A percentile compares a stretch with the other conserved stretches of the same genome.
Evolutionary conservation across 2,888 invertebrate species (phyloP).

Genomic region (Hypercompe scribonia): DNA sequence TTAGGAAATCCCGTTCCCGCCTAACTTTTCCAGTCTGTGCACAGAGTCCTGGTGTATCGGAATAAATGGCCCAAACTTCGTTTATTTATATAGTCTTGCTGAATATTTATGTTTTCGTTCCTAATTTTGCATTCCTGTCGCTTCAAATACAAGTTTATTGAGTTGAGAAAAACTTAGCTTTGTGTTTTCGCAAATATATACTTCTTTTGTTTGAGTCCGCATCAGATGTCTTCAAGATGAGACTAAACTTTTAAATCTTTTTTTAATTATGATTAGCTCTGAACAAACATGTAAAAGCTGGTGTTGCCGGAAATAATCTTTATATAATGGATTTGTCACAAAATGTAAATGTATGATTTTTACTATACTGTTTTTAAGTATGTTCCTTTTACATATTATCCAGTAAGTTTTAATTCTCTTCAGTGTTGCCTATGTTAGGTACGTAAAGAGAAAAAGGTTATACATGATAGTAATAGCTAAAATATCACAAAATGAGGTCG

Average conservation of each 20-base stretch:
- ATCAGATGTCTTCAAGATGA: slow-evolving; percentile 32
- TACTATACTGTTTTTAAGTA: not conserved
- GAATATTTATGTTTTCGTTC: slow-evolving; percentile 83
- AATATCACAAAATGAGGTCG: not conserved
- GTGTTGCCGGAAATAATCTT: not conserved
- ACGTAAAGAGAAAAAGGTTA: too few species aligned
- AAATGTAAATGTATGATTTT: not conserved
- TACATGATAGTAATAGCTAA: not conserved
- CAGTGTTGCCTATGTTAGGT: too few species aligned
- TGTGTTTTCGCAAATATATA: slow-evolving; percentile 54
- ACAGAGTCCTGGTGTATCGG: slow-evolving; percentile 83
- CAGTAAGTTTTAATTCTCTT: not conserved
- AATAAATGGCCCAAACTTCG: slow-evolving; percentile 85
- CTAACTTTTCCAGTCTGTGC: slow-evolving; percentile 84
- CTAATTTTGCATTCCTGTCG: slow-evolving; percentile 79
- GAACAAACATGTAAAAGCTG: not conserved
- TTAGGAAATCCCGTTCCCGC: slow-evolving; percentile 84
- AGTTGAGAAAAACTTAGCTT: slow-evolving; percentile 57
- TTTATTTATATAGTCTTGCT: slow-evolving; percentile 84
- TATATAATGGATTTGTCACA: not conserved
- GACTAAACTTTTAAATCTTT: slow-evolving; percentile 28
- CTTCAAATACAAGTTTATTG: slow-evolving; percentile 67
- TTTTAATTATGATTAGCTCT: not conserved
- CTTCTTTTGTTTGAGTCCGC: slow-evolving; percentile 35
- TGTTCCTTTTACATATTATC: not conserved